Base-by-base conservation (phyloP, 2,113 vertebrate species). In the Limanda limanda region DNA sequence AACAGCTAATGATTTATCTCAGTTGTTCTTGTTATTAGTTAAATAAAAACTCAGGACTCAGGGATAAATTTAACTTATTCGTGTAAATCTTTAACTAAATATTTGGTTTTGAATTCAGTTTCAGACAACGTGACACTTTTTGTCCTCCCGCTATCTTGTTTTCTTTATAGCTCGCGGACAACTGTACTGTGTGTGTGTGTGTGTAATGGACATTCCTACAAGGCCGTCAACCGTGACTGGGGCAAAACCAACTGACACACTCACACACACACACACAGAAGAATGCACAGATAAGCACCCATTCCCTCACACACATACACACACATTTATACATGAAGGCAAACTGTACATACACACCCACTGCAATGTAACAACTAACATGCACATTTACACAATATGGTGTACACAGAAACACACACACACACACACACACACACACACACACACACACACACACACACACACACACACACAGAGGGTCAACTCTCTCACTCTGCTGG, bases 401-500 rank as follows among this genome's bases (percentile, higher is more conserved):
- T 48, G 47, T 1, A 11, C 47, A 15, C 47, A 11, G 2, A 31
- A 5, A 31, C 27, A 15, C 47, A 11, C 15, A 31, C 27, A 31
- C 27, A 31, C 27, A 27, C 27, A 10, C 47, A 1, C 47, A 15
- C 47, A 72, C 27, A 10, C 47, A 4, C 47, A 15, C 47, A 72
- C 74, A 35, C 24, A 55, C 20, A 59, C 67, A 71, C 64, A 74
- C 59, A 68, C 75, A 84, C 60, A 71, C 80, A 77, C 76, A 68
- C 62, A 78, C 68, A 65, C 78, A 78, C 73, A 82, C 81, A 81
- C 81, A 68, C 76, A 74, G 8, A 74, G 83, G 88, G 85, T 89
- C 89, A 90, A 87, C 73, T 68, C 86, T 91, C 86, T 91, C 91
- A 90, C 85, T 89, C 91, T 90, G 89, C 81, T 92, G 88, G 88